These are phyloP conservation scores for Griposia aprilina DNA, from an alignment of 2,888 invertebrate species.

Conservation along the genomic window DNA sequence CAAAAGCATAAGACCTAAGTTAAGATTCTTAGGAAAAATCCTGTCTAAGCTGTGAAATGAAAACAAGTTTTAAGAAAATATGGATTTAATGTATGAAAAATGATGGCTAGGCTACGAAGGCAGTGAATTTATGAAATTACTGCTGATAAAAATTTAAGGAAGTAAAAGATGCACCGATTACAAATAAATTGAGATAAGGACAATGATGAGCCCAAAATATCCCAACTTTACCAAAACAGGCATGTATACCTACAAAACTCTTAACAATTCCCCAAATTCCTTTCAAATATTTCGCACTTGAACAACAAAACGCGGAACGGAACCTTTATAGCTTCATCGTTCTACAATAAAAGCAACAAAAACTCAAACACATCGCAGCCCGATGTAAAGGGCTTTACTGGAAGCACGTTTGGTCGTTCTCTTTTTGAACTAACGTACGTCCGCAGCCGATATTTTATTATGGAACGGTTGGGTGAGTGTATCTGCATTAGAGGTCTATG, in stretches of 20 bases:
- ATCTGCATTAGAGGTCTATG: background rate
- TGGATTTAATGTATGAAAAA: background rate
- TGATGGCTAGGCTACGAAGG: background rate
- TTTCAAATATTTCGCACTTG: constrained; percentile 25
- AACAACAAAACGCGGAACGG: constrained; percentile 7
- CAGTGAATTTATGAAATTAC: background rate
- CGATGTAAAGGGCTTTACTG: constrained; percentile 24
- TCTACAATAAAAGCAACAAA: constrained; percentile 27
- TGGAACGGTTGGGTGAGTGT: background rate
- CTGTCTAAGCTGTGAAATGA: background rate
- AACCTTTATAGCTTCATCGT: constrained; percentile 36
- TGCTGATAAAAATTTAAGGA: background rate
- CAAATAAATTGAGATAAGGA: background rate
- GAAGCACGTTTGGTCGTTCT: constrained; percentile 29
- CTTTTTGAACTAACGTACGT: constrained; percentile 1
- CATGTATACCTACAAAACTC: background rate
- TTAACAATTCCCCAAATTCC: background rate
- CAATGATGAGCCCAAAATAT: background rate
- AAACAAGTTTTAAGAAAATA: background rate
- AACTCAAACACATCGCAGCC: constrained; percentile 33
- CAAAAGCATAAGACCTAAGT: background rate
- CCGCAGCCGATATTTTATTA: background rate
- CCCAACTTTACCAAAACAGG: background rate
- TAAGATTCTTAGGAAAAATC: too few relatives aligned
- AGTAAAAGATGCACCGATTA: background rate